Percentiles rank a stretch among this genome's conserved stretches.
Conservation (phyloP, 2,888 invertebrate species). For the Eumacrocentrus americanus region DNA sequence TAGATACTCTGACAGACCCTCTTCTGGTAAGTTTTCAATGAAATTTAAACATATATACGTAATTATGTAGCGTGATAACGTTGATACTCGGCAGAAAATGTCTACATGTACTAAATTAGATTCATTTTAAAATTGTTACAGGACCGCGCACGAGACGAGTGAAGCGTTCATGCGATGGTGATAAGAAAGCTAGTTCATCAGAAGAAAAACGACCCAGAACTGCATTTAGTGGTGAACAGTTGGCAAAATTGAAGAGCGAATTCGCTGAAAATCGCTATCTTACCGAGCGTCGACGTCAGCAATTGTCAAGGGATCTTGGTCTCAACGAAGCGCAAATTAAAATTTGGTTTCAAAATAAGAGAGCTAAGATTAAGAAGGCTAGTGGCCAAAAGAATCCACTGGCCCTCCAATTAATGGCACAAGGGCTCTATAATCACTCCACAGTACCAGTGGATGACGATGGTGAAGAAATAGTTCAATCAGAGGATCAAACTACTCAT, state of each 20-base stretch:
- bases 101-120: not conserved
- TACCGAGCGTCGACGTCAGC: constrained; percentile 75
- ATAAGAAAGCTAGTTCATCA: constrained; percentile 53
- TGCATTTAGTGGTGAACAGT: constrained; percentile 84
- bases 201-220: constrained; percentile 79
- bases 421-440: constrained; percentile 81
- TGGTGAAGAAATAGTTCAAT: constrained; percentile 69
- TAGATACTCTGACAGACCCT: constrained; percentile 88
- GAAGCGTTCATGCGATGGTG: constrained; percentile 61
- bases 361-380: constrained; percentile 86
- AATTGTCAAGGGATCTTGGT: constrained; percentile 77
- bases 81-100: too few species aligned
- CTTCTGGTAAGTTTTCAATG: constrained; percentile 78
- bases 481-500: constrained; percentile 18
- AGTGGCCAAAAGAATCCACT: constrained; percentile 73
- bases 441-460: constrained; percentile 78
- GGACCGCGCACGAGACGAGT: constrained; percentile 68
- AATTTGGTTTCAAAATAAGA: constrained; percentile 97
- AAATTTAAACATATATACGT: too few species aligned
- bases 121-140: constrained; percentile 48
- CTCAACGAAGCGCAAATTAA: constrained; percentile 97
- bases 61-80: too few species aligned
- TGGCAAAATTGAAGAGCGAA: constrained; percentile 76
- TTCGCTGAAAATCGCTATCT: constrained; percentile 72
- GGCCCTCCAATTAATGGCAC: constrained; percentile 79